phyloP scores from a whole-genome alignment of 2,113 vertebrate genomes.

The Gadus chalcogrammus region DNA sequence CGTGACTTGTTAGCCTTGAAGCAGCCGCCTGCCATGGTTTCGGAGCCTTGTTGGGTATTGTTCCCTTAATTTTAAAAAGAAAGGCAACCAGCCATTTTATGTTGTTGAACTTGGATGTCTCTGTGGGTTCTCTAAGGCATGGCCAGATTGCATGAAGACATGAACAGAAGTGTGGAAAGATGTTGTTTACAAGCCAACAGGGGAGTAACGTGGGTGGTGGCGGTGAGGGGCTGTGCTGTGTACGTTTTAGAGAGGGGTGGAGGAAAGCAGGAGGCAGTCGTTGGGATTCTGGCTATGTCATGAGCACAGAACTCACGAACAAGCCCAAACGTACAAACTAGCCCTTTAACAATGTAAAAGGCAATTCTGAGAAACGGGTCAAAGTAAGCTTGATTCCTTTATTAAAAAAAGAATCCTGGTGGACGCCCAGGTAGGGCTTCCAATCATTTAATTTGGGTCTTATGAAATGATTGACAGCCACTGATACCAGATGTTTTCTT shows the following conservation, averaged over 20 bases:
- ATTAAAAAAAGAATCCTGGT: no score
- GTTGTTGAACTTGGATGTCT: background rate
- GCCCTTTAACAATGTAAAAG: background rate
- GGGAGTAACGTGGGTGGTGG: background rate
- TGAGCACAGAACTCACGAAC: background rate
- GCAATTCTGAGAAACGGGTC: no score
- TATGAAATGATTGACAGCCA: no score
- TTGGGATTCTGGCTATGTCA: background rate
- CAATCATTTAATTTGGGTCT: no score
- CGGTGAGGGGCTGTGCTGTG: background rate
- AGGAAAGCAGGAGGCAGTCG: background rate
- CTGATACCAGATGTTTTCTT: no score
- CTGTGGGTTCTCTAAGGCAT: background rate
- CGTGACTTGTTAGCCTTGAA: no score
- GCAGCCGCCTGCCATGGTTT: no score
- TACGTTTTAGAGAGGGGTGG: background rate
- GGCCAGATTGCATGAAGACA: background rate
- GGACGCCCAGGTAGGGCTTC: no score
- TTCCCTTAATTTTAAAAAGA: no score
- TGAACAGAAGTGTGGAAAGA: background rate
- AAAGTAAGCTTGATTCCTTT: no score
- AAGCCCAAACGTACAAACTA: background rate
- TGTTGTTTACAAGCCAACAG: background rate
- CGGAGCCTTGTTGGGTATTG: no score
- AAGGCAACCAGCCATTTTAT: no score